Conservation (phyloP, 2,113 vertebrate species). For the Verasper variegatus region DNA sequence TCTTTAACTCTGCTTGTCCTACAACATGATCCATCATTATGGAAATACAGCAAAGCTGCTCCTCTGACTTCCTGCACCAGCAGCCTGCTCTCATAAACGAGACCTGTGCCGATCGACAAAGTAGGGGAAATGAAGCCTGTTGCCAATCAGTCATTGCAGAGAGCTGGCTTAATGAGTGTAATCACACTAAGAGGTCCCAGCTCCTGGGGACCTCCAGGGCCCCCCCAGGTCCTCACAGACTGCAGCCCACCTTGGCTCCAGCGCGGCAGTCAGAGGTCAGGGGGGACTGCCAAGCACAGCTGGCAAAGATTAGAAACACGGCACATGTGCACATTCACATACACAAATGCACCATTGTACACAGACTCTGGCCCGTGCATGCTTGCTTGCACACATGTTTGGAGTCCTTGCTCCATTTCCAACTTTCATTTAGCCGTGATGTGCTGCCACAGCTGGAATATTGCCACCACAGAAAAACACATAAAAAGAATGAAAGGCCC, state of each 20-base stretch:
- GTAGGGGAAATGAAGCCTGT: constrained; percentile 48
- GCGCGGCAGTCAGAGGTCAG: constrained; percentile 72
- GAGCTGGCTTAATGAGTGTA: constrained; percentile 65
- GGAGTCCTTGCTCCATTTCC: constrained; percentile 52
- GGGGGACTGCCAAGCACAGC: constrained; percentile 68
- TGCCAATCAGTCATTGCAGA: constrained; percentile 60
- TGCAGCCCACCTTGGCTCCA: constrained; percentile 42
- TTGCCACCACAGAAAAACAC: constrained; percentile 20
- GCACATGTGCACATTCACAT: constrained; percentile 65
- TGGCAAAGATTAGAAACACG: constrained; percentile 79
- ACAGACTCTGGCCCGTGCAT: constrained; percentile 21
- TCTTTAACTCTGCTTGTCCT: constrained; percentile 1
- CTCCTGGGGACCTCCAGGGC: constrained; percentile 45
- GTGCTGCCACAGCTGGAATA: constrained; percentile 41
- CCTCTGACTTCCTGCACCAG: constrained; percentile 4
- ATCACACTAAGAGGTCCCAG: constrained; percentile 77
- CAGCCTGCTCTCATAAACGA: constrained; percentile 23
- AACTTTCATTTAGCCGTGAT: constrained; percentile 41
- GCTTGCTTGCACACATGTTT: constrained; percentile 48
- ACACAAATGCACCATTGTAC: constrained; percentile 73
- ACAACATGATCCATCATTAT: too few relatives aligned
- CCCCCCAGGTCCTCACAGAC: constrained; percentile 44
- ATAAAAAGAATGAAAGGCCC: constrained; percentile 12
- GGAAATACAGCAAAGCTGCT: constrained; percentile 1
- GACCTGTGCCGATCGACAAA: constrained; percentile 18